Evolutionary conservation across 2,113 vertebrate genomes (phyloP), one percentile per base, ranked within the genome.

Genomic region (Pionites leucogaster): DNA sequence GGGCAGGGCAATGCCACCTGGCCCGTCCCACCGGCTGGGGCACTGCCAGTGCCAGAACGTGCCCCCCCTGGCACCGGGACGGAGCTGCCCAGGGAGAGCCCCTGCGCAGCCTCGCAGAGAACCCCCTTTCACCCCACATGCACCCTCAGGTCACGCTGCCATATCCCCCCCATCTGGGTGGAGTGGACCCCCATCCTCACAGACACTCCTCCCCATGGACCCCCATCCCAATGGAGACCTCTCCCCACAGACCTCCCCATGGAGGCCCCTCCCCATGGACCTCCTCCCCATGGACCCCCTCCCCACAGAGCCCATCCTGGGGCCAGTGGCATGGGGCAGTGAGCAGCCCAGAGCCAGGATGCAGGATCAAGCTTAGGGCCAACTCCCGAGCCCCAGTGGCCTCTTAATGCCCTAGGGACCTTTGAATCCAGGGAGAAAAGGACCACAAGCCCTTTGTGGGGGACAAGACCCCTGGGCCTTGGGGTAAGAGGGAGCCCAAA

Each of bases 361-460:
- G 7, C 18, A 8, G 55, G 81, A 72, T 37, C 2, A 17, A 17
- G 70, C n/a, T 20, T 31, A 47, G 28, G 23, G 41, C 70, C 50
- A n/a, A 41, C 7, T 33, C 52, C 53, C 0, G 2, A 39, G 46
- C n/a, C 27, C 11, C 9, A 0, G 25, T 17, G 33, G 37, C 35
- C 49, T 65, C 29, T 18, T 46, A 18, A 20, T 19, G 22, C 31
- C 39, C n/a, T 25, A 63, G 28, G 46, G 33, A 62, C 16, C n/a
- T 31, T 49, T 13, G 16, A 7, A 28, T 24, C 17, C 9, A 9
- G 14, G 17, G 17, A 31, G 33, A 15, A 35, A 11, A 23, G 33
- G 49, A 53, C 23, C 24, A 35, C n/a, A 33, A 46, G 33, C 22
- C 6, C 31, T n/a, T 17, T 25, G 65, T 23, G 23, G 33, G 33